phyloP scores from a whole-genome alignment of 2,113 vertebrate species.

The Larimichthys polyactis region DNA sequence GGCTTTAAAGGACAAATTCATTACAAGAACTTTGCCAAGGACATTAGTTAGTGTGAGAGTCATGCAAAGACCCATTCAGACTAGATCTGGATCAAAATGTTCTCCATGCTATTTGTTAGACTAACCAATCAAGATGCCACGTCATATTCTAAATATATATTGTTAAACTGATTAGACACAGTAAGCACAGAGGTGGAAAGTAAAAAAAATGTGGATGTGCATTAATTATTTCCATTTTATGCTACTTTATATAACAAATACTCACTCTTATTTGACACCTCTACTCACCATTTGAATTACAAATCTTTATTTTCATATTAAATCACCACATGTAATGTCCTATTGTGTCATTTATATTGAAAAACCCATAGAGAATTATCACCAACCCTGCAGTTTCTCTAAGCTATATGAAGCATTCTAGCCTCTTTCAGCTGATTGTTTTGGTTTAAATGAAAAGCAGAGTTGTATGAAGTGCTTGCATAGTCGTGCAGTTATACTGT shows the following conservation, averaged over 20 bases:
- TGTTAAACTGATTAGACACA: neutral
- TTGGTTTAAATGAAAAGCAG: neutral
- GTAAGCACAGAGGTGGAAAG: neutral
- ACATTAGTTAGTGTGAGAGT: neutral
- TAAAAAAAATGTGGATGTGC: neutral
- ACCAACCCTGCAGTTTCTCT: neutral
- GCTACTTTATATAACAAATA: neutral
- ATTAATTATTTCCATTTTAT: neutral
- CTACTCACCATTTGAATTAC: too few relatives aligned
- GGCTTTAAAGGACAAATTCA: conserved; percentile 1
- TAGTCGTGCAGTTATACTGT: too few relatives aligned
- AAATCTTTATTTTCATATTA: neutral
- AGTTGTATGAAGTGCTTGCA: too few relatives aligned
- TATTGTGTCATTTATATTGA: too few relatives aligned
- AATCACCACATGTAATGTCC: too few relatives aligned
- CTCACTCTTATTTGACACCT: too few relatives aligned
- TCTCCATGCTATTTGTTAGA: neutral
- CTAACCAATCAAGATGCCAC: neutral
- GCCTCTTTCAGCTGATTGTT: neutral
- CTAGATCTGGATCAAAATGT: neutral
- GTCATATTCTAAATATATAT: neutral
- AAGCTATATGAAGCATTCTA: neutral
- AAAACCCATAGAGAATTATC: too few relatives aligned
- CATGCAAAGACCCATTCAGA: neutral
- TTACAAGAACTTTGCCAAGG: neutral